These are phyloP conservation scores for Ptychodera flava DNA, from an alignment of 35 echinoderm and acorn worm species.

Conservation along the genomic window DNA sequence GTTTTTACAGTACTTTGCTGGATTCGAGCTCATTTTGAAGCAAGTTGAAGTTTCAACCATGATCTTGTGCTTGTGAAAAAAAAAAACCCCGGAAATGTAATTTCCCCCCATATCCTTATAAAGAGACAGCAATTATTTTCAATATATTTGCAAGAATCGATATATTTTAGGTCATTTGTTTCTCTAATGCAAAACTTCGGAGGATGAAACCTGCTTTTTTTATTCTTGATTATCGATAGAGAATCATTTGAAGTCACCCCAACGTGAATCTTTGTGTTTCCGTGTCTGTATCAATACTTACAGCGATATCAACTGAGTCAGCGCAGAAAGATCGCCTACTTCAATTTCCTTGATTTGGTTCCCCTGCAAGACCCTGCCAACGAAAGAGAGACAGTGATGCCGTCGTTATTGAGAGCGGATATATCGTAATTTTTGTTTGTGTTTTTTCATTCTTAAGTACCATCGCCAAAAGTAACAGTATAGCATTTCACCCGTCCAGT, in stretches of 20 bases:
- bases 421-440: background rate
- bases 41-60: too few relatives aligned
- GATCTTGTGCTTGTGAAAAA: too few relatives aligned
- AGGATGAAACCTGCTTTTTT: background rate
- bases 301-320: background rate
- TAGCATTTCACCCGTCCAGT: too few relatives aligned
- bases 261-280: background rate
- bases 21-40: too few relatives aligned
- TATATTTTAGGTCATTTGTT: background rate
- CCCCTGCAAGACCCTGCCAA: background rate
- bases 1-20: too few relatives aligned
- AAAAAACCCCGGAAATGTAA: too few relatives aligned
- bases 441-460: too few relatives aligned
- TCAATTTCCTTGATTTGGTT: background rate
- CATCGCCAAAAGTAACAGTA: too few relatives aligned
- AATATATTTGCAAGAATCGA: too few relatives aligned
- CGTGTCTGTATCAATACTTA: background rate
- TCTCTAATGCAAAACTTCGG: background rate
- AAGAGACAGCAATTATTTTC: too few relatives aligned
- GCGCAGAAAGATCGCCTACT: background rate
- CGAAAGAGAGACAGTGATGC: background rate
- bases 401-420: background rate
- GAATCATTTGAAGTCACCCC: background rate
- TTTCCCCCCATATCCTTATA: too few relatives aligned
- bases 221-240: background rate